phyloP scores from a whole-genome alignment of 2,797 vertebrate genomes.

The Gymnoscopelus braueri region DNA sequence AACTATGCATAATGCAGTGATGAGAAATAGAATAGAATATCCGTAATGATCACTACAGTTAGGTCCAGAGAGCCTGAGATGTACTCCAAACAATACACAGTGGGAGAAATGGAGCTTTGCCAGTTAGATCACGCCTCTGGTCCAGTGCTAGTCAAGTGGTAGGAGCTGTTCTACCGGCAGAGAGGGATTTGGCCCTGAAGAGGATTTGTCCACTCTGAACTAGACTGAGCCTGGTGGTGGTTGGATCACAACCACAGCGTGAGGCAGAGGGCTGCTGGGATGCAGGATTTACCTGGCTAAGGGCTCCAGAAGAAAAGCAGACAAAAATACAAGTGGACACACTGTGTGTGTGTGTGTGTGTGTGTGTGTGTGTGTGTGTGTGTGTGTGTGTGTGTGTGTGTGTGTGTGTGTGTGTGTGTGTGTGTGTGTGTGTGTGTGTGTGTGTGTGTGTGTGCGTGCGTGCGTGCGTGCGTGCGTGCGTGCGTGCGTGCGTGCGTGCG shows the following conservation, averaged over 20 bases:
- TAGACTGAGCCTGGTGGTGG: conserved; percentile 19
- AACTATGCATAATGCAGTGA: too few relatives aligned
- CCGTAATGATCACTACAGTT: too few relatives aligned
- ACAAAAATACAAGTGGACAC: conserved; percentile 1
- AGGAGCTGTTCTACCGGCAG: conserved; percentile 36
- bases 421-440: not conserved
- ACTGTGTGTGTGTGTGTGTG: not conserved
- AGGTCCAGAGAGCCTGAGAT: too few relatives aligned
- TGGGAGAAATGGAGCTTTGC: conserved; percentile 40
- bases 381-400: not conserved
- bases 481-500: too few relatives aligned
- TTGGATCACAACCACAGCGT: conserved; percentile 15
- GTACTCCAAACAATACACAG: too few relatives aligned
- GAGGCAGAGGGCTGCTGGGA: not conserved
- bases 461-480: too few relatives aligned
- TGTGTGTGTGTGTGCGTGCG: too few relatives aligned
- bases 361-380: not conserved
- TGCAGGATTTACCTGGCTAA: too few relatives aligned
- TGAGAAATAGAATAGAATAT: too few relatives aligned
- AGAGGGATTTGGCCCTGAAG: conserved; percentile 42
- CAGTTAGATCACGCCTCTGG: conserved; percentile 40
- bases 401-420: not conserved
- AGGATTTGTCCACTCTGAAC: conserved; percentile 49
- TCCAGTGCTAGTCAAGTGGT: conserved; percentile 22
- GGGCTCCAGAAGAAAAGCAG: too few relatives aligned